Evolutionary conservation across 2,888 invertebrate genomes (phyloP), one percentile per base, ranked within the genome.

Genomic region (Zhengitettix transpicula): DNA sequence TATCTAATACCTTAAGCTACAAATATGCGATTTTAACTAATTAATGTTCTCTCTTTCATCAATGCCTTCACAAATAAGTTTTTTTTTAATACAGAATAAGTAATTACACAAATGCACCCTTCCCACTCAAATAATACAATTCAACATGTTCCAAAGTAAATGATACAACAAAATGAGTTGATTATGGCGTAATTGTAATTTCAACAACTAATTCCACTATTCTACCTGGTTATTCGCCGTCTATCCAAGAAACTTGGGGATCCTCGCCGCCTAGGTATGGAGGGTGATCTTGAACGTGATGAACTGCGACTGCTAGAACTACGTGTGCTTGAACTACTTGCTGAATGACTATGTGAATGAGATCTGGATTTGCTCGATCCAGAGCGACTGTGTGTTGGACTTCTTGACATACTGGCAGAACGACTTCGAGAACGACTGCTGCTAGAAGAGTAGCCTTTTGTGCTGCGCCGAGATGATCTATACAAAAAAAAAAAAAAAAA

Each of bases 241-340:
- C 93, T 80, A 74, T 95, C 95, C 63, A 95, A 78, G 75, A 95
- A 95, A 74, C 92, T 92, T 17, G 96, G 96, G 60, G 95, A 95
- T 53, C 95, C 95, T 67, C 89, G 86, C 63, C 95, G 82, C 60
- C 95, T 79, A 57, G 95, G 92, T 72, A 95, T 95, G 62, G 94
- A 94, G n/a, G 86, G 88, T 62, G 90, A 89, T 63, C 87, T 79
- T 61, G 85, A 84, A 65, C 83, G 58, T 9, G 63, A 62, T 9
- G 65, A 64, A 56, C 63, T 64, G 56, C 64, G 59, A 53, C 60
- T 59, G 41, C 58, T 56, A 14, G 64, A 57, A 47, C 61, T 58
- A 54, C 72, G 28, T 28, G 28, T 73, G 71, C 80, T 81, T 8
- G 82, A 81, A 65, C 78, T 28, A 17, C 53, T 53, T 53, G 1